phyloP scores from a whole-genome alignment of 2,113 vertebrate species.

The Sardina pilchardus region DNA sequence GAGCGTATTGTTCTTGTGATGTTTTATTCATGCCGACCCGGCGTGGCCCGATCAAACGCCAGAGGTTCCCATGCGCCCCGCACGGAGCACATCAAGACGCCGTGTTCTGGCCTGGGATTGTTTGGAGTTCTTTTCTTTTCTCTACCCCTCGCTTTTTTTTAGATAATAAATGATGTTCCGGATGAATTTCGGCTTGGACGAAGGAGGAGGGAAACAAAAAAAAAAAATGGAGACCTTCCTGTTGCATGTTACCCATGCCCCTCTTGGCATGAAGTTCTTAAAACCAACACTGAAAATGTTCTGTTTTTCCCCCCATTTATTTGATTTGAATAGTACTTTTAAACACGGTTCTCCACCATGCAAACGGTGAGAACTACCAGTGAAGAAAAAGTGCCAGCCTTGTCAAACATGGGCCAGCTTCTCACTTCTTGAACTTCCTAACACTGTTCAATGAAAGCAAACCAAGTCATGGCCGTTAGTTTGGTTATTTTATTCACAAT shows the following conservation, averaged over 20 bases:
- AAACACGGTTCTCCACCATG: background rate
- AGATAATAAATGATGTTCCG: background rate
- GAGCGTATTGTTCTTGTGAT: conserved; percentile 9
- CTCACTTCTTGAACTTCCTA: background rate
- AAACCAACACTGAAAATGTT: background rate
- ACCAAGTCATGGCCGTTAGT: background rate
- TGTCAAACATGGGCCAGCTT: background rate
- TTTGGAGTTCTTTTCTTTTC: background rate
- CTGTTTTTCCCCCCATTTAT: no score
- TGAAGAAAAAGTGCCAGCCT: background rate
- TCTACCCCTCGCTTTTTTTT: background rate
- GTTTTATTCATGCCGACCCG: conserved; percentile 13
- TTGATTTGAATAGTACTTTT: background rate
- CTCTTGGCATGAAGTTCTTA: background rate
- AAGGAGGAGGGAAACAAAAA: background rate
- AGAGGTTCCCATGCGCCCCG: background rate
- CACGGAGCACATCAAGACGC: background rate
- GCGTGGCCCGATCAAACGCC: background rate
- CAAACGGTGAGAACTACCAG: background rate
- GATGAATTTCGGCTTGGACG: background rate
- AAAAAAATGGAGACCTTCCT: background rate
- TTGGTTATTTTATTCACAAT: background rate
- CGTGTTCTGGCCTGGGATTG: background rate
- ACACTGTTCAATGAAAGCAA: background rate
- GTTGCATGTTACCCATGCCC: background rate